These are phyloP conservation scores for Halichoeres trimaculatus DNA, from an alignment of 2,113 vertebrate genomes.

Conservation along the genomic window DNA sequence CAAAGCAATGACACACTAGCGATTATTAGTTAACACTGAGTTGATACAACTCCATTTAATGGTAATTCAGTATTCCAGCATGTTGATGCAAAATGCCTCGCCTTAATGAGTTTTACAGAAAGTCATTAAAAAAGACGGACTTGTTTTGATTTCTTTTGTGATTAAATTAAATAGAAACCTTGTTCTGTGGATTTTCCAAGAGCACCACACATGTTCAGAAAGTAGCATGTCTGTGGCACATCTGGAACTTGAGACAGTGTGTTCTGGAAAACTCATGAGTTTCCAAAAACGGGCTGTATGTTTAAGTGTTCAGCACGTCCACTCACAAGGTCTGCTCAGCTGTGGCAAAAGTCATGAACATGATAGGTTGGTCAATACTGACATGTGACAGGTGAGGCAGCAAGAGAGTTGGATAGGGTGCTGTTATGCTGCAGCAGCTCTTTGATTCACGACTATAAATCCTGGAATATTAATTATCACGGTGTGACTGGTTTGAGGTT, in stretches of 20 bases:
- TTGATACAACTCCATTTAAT: slow-evolving; percentile 33
- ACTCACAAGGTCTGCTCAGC: not conserved
- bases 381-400: not conserved
- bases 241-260: not conserved
- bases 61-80: slow-evolving; percentile 38
- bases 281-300: no score
- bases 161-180: not conserved
- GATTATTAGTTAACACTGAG: slow-evolving; percentile 30
- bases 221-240: not conserved
- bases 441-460: no score
- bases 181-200: not conserved
- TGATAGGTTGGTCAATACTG: not conserved
- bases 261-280: no score
- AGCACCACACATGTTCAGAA: not conserved
- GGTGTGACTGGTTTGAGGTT: no score
- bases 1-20: slow-evolving; percentile 13
- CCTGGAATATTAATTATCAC: no score
- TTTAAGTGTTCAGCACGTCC: no score
- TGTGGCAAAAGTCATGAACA: not conserved
- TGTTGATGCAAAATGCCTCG: slow-evolving; percentile 23
- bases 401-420: no score
- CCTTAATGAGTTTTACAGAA: slow-evolving; percentile 40
- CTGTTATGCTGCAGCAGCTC: no score
- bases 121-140: slow-evolving; percentile 7
- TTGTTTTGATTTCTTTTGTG: slow-evolving; percentile 8